Conservation (phyloP, 2,797 vertebrate species). For the Phalanger gymnotis region DNA sequence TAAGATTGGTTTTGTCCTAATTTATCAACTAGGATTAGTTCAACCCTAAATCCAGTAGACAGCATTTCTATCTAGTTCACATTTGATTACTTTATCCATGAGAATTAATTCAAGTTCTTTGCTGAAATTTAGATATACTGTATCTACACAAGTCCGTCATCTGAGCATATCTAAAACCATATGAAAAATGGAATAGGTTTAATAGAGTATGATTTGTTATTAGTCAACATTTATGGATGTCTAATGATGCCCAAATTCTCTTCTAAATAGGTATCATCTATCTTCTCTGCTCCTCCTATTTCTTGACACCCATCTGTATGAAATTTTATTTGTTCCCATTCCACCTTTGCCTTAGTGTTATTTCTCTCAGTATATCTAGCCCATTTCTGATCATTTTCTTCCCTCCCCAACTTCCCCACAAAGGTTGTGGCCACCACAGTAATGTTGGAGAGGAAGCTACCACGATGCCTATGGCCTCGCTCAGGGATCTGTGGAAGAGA, state of each 20-base stretch:
- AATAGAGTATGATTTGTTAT: slow-evolving; percentile 43
- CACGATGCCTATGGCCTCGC: slow-evolving; percentile 93
- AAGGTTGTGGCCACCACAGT: slow-evolving; percentile 96
- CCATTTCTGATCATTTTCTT: slow-evolving; percentile 12
- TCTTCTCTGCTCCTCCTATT: background rate
- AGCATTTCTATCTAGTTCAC: slow-evolving; percentile 14
- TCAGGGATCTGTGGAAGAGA: slow-evolving; percentile 90
- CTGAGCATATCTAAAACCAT: background rate
- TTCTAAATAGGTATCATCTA: slow-evolving; percentile 23
- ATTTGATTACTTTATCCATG: slow-evolving; percentile 44
- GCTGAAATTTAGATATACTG: background rate
- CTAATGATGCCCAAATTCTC: slow-evolving; percentile 13
- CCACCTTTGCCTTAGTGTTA: background rate
- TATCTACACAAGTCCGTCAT: background rate
- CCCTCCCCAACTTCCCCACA: background rate
- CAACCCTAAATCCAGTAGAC: slow-evolving; percentile 15
- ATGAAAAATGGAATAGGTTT: slow-evolving; percentile 33
- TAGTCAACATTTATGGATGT: slow-evolving; percentile 24
- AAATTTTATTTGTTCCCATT: background rate
- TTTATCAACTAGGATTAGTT: too few species aligned
- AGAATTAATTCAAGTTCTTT: background rate
- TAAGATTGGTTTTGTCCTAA: too few species aligned
- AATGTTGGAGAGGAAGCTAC: slow-evolving; percentile 94
- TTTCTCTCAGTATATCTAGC: background rate
- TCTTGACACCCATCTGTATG: background rate